phyloP scores from a whole-genome alignment of 2,888 invertebrate species.

The Lagria hirta region DNA sequence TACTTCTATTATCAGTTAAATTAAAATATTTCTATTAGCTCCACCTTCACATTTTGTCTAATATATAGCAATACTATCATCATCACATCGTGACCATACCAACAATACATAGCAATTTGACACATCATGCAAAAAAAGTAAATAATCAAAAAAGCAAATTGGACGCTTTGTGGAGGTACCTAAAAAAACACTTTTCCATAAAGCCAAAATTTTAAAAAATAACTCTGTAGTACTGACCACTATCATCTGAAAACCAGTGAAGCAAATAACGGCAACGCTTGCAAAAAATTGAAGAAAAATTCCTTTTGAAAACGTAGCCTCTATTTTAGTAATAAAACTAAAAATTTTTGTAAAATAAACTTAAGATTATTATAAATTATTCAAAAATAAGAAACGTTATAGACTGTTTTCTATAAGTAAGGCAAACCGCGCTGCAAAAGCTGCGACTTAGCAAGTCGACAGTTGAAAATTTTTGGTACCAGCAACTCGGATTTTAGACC shows the following conservation, averaged over 20 bases:
- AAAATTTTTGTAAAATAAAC: too few species aligned
- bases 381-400: too few species aligned
- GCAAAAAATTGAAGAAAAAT: constrained; percentile 35
- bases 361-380: too few species aligned
- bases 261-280: constrained; percentile 34
- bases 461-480: too few species aligned
- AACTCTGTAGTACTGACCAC: too few species aligned
- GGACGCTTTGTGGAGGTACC: constrained; percentile 29
- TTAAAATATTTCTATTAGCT: too few species aligned
- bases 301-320: constrained; percentile 32
- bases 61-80: constrained; percentile 24
- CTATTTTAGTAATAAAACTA: constrained; percentile 32
- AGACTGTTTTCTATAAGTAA: too few species aligned
- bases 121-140: constrained; percentile 33
- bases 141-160: constrained; percentile 30
- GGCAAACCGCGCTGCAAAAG: too few species aligned
- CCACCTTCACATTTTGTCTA: not conserved
- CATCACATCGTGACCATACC: constrained; percentile 35
- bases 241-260: constrained; percentile 35
- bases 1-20: too few species aligned
- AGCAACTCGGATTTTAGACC: too few species aligned
- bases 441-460: too few species aligned
- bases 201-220: too few species aligned
- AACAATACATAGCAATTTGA: constrained; percentile 34
- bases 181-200: constrained; percentile 19